Evolutionary conservation across 2,113 vertebrate species (phyloP), one percentile per base, ranked within the genome.

Genomic region (Naja naja): DNA sequence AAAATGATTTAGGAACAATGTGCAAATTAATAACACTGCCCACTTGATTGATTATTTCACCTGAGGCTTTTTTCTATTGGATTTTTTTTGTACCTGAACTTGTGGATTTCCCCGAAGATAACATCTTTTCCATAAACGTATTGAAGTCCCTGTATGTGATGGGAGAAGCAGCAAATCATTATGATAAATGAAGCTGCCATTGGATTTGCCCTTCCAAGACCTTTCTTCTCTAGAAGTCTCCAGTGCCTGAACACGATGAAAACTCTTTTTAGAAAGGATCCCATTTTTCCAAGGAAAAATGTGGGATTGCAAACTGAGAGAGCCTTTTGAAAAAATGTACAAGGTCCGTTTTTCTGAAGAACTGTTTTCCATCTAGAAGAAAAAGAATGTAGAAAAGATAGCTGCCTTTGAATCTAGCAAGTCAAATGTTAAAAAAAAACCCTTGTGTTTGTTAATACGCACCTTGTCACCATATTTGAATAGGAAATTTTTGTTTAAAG

Each of bases 101-200:
- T 99, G 98, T 14, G 98, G 98, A 25, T 97, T 97, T 90, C 98
- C 98, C 49, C 99, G 97, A 93, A 99, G 97, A 97, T 99, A 99
- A 95, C 99, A 99, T 85, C 98, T 98, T 92, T 95, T 98, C 99
- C 99, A 99, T 91, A 99, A 95, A 16, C 96, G 96, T 94, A 99
- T 89, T 43, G 98, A 98, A 90, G 99, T 98, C 53, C 98, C 99
- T 5, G 98, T 91, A 0, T 98, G 97, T 25, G 98, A 97, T 90
- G 99, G 99, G 91, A 99, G 96, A 14, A 99, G 96, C 85, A 98
- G 97, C 87, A 98, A 97, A 86, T 98, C 98, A 0, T 95, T 23
- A 95, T 97, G 94, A 97, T 96, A 0, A 0, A 64, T 55, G 30
- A 96, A 95, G n/a, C 60, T 97, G 95, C 0, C 85, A 30, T 20